phyloP scores from a whole-genome alignment of 2,113 vertebrate species.

The Mus spicilegus region DNA sequence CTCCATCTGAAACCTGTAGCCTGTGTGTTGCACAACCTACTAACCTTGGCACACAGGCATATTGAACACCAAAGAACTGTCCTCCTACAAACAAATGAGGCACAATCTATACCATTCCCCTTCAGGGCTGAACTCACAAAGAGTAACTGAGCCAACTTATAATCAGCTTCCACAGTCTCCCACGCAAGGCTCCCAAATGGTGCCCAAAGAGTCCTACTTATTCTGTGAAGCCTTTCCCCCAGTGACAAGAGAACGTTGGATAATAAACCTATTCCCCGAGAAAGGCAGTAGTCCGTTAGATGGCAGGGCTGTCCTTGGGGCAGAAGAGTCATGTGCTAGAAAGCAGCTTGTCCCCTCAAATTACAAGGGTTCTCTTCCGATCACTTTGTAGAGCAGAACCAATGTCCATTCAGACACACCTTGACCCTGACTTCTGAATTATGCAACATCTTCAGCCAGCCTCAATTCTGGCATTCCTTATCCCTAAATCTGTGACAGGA shows the following conservation, averaged over 20 bases:
- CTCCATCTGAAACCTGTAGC: background rate
- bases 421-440: background rate
- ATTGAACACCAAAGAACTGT: background rate
- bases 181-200: background rate
- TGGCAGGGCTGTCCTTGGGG: background rate
- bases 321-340: background rate
- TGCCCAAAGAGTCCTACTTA: background rate
- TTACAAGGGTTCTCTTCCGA: background rate
- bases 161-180: background rate
- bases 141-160: background rate
- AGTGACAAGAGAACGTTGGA: background rate
- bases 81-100: no score
- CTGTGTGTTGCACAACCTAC: background rate
- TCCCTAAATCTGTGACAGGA: background rate
- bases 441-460: background rate
- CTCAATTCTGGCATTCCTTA: background rate
- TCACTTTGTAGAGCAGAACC: background rate
- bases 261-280: background rate
- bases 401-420: background rate
- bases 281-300: background rate
- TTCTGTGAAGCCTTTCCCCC: background rate
- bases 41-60: background rate
- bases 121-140: background rate
- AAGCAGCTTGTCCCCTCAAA: background rate
- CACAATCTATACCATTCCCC: background rate